These are phyloP conservation scores for Euglossa dilemma DNA, from an alignment of 1,140 invertebrate species.

Conservation along the genomic window DNA sequence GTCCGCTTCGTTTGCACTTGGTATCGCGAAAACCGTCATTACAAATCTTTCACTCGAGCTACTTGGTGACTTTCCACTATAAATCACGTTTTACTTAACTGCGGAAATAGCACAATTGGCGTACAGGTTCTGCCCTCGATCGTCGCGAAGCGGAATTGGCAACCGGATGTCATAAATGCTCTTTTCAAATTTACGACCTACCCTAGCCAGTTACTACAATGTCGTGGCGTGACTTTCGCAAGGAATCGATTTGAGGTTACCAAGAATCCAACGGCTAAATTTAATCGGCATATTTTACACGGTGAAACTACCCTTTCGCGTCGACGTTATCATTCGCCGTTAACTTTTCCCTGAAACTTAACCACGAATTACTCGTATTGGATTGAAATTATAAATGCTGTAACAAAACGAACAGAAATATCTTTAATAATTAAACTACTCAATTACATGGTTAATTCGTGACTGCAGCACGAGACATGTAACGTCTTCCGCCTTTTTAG, in stretches of 20 bases:
- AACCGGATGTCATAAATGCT: conserved; percentile 7
- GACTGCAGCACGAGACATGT: no score
- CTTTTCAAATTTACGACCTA: conserved; percentile 1
- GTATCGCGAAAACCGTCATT: not conserved
- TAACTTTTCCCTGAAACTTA: not conserved
- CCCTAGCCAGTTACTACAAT: not conserved
- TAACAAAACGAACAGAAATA: no score
- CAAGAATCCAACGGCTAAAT: not conserved
- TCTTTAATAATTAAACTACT: no score
- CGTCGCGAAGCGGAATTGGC: not conserved
- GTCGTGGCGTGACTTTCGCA: not conserved
- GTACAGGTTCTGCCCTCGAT: not conserved
- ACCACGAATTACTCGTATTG: no score
- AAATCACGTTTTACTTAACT: conserved; percentile 13
- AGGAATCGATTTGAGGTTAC: not conserved
- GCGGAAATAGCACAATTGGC: conserved; percentile 3
- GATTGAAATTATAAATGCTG: no score
- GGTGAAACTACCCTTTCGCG: no score
- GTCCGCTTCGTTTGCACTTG: not conserved
- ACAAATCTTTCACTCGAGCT: not conserved
- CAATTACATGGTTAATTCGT: no score
- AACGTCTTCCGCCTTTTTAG: no score
- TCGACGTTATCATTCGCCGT: no score
- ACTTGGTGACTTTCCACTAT: not conserved
- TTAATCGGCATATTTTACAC: no score